phyloP scores from a whole-genome alignment of 1,140 invertebrate species.

The Stenopsyche tienmushanensis region DNA sequence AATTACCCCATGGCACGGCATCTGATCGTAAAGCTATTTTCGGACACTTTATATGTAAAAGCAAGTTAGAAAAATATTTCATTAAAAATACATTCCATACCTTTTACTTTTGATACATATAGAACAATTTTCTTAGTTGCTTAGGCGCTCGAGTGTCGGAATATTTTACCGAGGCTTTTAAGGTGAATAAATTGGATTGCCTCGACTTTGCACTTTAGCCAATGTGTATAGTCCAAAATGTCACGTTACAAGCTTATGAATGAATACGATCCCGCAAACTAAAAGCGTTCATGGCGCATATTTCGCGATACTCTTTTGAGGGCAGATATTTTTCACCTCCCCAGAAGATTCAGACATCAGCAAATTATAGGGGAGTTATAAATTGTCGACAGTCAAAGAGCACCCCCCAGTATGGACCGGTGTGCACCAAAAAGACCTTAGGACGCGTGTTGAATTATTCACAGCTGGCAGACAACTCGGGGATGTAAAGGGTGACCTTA shows the following conservation, averaged over 20 bases:
- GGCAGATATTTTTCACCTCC: no score
- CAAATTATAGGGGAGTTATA: no score
- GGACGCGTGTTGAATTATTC: conserved; percentile 38
- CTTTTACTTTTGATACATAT: background rate
- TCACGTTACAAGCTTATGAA: no score
- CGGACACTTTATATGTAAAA: background rate
- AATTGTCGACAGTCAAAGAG: background rate
- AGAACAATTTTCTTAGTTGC: background rate
- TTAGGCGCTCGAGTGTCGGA: background rate
- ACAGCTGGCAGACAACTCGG: conserved; percentile 32
- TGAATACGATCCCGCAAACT: no score
- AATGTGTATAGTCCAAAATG: no score
- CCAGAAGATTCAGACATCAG: no score
- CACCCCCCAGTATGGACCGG: background rate
- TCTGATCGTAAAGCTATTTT: conserved; percentile 23
- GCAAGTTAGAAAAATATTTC: background rate
- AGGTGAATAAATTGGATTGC: conserved; percentile 16
- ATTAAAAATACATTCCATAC: background rate
- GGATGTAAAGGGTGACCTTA: conserved; percentile 1
- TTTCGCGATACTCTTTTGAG: no score
- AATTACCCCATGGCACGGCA: conserved; percentile 24
- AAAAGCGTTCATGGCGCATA: no score
- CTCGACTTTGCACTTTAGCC: no score
- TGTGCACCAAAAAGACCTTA: background rate
- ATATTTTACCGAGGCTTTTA: conserved; percentile 7